phyloP scores from a whole-genome alignment of 2,113 vertebrate species.

The Poicephalus gulielmi region DNA sequence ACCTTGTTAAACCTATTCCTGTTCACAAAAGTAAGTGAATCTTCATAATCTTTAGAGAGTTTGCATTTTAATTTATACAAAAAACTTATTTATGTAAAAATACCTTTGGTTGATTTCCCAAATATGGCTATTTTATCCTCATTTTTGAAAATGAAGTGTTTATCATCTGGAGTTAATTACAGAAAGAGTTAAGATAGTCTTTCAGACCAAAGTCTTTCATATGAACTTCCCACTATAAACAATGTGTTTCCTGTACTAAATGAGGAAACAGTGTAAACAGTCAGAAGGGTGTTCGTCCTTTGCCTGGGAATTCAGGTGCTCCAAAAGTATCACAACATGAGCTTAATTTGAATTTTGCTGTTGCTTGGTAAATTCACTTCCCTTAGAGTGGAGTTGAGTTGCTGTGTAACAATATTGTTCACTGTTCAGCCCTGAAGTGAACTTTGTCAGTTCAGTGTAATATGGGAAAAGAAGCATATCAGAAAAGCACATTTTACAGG shows the following conservation, averaged over 20 bases:
- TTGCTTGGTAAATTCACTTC: neutral
- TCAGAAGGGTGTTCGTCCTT: neutral
- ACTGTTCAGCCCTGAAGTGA: neutral
- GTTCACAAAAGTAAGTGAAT: conserved; percentile 75
- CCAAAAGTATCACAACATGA: neutral
- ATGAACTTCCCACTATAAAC: neutral
- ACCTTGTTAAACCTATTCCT: conserved; percentile 73
- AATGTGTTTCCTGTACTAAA: neutral
- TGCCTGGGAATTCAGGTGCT: neutral
- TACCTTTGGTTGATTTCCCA: neutral
- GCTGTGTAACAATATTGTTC: neutral
- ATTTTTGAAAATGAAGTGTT: neutral
- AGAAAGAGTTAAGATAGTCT: neutral
- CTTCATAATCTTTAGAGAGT: neutral
- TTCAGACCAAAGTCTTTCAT: neutral
- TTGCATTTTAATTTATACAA: neutral
- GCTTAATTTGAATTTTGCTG: neutral
- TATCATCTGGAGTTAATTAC: neutral
- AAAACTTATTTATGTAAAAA: neutral
- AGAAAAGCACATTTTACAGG: neutral
- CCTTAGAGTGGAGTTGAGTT: neutral
- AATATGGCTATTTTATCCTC: neutral
- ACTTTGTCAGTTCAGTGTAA: neutral
- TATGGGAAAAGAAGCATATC: neutral
- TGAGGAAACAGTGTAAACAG: neutral